Evolutionary conservation across 2,113 vertebrate species (phyloP).

Genomic region (Scophthalmus maximus): DNA sequence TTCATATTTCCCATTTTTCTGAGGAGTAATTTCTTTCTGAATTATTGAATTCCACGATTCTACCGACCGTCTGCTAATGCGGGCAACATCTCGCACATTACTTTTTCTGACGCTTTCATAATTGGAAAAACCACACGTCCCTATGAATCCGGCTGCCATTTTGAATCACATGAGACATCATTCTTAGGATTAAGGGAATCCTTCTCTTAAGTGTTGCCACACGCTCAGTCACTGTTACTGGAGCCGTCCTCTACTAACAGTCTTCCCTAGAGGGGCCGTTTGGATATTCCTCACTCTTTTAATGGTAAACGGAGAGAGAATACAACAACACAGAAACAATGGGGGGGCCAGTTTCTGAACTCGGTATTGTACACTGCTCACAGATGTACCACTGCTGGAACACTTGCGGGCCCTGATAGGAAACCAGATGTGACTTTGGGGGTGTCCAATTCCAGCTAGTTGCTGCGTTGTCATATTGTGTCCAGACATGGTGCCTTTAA

Average conservation of each 20-base stretch:
- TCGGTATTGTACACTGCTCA: not conserved
- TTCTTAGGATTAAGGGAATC: slow-evolving; percentile 30
- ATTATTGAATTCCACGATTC: slow-evolving; percentile 82
- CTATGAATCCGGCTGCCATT: slow-evolving; percentile 32
- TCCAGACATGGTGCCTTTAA: too few species aligned
- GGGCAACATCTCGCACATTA: slow-evolving; percentile 43
- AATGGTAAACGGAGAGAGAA: slow-evolving; percentile 16
- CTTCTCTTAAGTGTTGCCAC: slow-evolving; percentile 13
- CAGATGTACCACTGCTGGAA: not conserved
- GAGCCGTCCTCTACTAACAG: not conserved
- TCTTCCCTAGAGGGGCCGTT: not conserved
- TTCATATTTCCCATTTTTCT: slow-evolving; percentile 77
- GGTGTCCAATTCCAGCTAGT: not conserved
- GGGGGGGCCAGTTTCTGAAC: not conserved
- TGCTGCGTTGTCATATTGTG: not conserved
- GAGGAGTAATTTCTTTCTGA: slow-evolving; percentile 82
- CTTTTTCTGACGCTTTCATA: slow-evolving; percentile 38
- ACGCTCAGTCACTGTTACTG: not conserved
- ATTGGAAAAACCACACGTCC: slow-evolving; percentile 8
- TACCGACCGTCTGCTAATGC: slow-evolving; percentile 64
- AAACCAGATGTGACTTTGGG: slow-evolving; percentile 9
- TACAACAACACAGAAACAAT: not conserved
- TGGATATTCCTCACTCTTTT: not conserved
- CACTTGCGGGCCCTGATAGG: not conserved
- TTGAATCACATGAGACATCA: slow-evolving; percentile 48